Evolutionary conservation across 2,113 vertebrate genomes (phyloP), one percentile per base, ranked within the genome.

Genomic region (Labeo rohita): DNA sequence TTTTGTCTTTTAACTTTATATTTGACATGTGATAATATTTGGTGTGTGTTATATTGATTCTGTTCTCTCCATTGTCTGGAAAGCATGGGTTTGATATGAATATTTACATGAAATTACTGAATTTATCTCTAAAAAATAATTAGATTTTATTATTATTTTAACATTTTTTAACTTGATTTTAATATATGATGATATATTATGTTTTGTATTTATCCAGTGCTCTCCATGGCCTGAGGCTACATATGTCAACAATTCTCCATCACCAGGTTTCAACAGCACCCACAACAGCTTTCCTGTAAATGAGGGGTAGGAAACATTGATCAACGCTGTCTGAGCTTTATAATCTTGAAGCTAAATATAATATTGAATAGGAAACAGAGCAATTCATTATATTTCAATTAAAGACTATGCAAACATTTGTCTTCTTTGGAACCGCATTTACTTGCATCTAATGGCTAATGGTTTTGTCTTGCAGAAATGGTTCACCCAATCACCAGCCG

Each of bases 201-300:
- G 45, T 39, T 18, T 16, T 79, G 11, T 80, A 9, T 52, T 78
- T 63, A 80, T 88, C 56, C 72, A 99, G 98, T 99, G 98, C 79
- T 99, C 97, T 66, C 97, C 98, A 0, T 99, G 98, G 98, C 98
- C 98, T 0, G 98, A 99, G 92, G 93, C 96, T 82, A 96, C 97
- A 0, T 99, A 98, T 3, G 96, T 98, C 77, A 97, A 92, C 90
- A 98, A 95, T 59, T 96, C 97, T 0, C 97, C 98, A 0, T 98
- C 98, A 68, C 98, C 98, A 5, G 96, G 96, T 79, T 99, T 99
- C 91, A 98, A 94, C 94, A 98, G 95, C 88, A 93, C 97, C 76
- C 97, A 96, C 89, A 97, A 94, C 96, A 97, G 94, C 89, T 99
- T 98, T 89, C 93, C 96, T 73, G 93, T 98, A 6, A 92, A 92